Evolutionary conservation across 1,140 invertebrate genomes (phyloP).

Genomic region (Drosophila nasuta): DNA sequence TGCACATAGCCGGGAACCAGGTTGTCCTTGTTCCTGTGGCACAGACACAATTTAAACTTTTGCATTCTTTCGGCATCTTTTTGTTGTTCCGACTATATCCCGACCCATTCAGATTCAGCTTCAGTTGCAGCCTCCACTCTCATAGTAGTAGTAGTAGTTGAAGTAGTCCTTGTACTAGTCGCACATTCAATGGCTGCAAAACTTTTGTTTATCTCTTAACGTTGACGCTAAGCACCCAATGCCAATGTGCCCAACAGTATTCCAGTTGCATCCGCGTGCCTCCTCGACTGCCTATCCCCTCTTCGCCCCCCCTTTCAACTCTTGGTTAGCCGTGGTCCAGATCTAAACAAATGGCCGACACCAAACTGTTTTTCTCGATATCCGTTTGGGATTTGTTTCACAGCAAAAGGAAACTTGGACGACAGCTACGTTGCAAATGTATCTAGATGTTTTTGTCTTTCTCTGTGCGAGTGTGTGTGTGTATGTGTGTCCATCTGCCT

Average conservation of each 20-base stretch:
- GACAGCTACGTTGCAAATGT: conserved; percentile 20
- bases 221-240: conserved; percentile 41
- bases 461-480: not conserved
- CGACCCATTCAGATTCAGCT: conserved; percentile 2
- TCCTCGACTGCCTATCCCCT: not conserved
- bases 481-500: not conserved
- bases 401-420: conserved; percentile 25
- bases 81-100: conserved; percentile 14
- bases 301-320: not conserved
- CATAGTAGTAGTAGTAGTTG: not conserved
- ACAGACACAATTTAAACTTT: conserved; percentile 51
- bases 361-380: conserved; percentile 60
- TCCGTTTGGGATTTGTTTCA: conserved; percentile 63
- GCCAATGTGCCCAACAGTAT: conserved; percentile 7
- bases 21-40: conserved; percentile 11
- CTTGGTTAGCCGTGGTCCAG: not conserved
- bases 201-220: conserved; percentile 49
- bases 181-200: conserved; percentile 28
- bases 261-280: conserved; percentile 9
- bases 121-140: not conserved
- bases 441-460: conserved; percentile 7
- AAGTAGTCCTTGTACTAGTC: conserved; percentile 2
- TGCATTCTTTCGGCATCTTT: conserved; percentile 35
- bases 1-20: not conserved
- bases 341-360: conserved; percentile 40